Evolutionary conservation across 2,888 invertebrate species (phyloP), one percentile per base, ranked within the genome.

Genomic region (Anoplius nigerrimus): DNA sequence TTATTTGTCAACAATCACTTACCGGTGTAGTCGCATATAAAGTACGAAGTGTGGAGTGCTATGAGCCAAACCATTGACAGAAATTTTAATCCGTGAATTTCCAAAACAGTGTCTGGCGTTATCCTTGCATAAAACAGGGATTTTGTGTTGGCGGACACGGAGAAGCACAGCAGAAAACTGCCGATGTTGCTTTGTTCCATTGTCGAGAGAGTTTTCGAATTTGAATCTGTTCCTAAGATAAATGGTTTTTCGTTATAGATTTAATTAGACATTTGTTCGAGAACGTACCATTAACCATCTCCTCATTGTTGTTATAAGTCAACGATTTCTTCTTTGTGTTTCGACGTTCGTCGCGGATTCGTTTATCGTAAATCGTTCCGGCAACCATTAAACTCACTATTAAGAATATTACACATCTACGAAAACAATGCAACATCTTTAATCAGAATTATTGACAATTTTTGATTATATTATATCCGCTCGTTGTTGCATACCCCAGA

Each of bases 11-110:
- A 34, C 11, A 34, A 34, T 27, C 27, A 69, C 76, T 82, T 58
- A 86, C 89, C 87, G 1, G 85, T 75, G 58, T 83, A 89, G 63
- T 89, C 89, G 0, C 81, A 78, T 72, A 87, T 86, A 74, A 89
- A 91, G 71, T 86, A 89, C 11, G 89, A 67, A 5, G 90, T 89
- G 74, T 92, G 92, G 0, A 90, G 90, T 66, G 90, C 81, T 53
- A 92, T 90, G 20, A 92, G 90, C 91, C 92, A 92, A 27, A 90
- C 74, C 90, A 92, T 91, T 18, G 90, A 89, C 20, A 92, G 82
- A 72, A 91, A 90, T 72, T 90, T 87, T 8, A 92, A 64, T 0
- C 92, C 91, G 72, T 91, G 91, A 15, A 92, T 86, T 2, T 87
- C 83, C 0, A 83, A 74, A 0, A 92, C 73, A 0, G 89, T 83